Evolutionary conservation across 2,888 invertebrate species (phyloP).

Genomic region (Andrena fulva): DNA sequence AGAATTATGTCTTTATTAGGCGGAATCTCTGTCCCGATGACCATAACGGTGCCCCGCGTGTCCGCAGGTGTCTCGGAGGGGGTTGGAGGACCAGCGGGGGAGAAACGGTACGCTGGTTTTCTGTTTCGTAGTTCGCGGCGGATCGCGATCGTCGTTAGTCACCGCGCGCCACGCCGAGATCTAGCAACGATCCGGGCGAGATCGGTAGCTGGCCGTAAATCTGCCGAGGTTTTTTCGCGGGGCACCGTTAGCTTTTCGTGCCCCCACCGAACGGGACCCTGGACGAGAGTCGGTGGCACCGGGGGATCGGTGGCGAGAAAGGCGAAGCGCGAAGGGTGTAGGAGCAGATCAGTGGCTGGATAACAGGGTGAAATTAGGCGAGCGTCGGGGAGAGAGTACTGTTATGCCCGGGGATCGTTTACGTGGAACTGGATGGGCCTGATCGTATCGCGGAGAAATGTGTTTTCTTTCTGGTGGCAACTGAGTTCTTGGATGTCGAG

Average conservation of each 20-base stretch:
- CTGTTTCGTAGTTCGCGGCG: slow-evolving; percentile 8
- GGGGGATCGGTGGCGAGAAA: not conserved
- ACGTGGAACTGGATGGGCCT: not conserved
- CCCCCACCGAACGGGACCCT: slow-evolving; percentile 38
- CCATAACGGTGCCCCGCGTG: slow-evolving; percentile 75
- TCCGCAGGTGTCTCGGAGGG: slow-evolving; percentile 73
- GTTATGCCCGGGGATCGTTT: slow-evolving; percentile 22
- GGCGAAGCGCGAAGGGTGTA: not conserved
- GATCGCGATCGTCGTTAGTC: slow-evolving; percentile 61
- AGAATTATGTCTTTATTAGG: slow-evolving; percentile 83
- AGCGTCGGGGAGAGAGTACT: slow-evolving; percentile 25
- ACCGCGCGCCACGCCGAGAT: slow-evolving; percentile 7
- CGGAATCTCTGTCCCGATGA: slow-evolving; percentile 77
- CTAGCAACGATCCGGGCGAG: slow-evolving; percentile 9
- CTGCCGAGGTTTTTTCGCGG: slow-evolving; percentile 61
- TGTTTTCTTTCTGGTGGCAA: slow-evolving; percentile 8
- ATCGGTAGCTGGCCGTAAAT: slow-evolving; percentile 71
- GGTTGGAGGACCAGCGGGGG: slow-evolving; percentile 26
- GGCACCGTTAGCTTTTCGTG: slow-evolving; percentile 71
- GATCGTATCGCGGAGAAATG: slow-evolving; percentile 17
- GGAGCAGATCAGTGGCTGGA: slow-evolving; percentile 45
- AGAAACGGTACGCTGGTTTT: slow-evolving; percentile 11
- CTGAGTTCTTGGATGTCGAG: too few species aligned
- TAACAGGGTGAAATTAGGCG: slow-evolving; percentile 60
- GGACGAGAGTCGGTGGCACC: not conserved